These are phyloP conservation scores for Eurystomus glaucurus DNA, from an alignment of 2,797 vertebrate species.

Conservation along the genomic window DNA sequence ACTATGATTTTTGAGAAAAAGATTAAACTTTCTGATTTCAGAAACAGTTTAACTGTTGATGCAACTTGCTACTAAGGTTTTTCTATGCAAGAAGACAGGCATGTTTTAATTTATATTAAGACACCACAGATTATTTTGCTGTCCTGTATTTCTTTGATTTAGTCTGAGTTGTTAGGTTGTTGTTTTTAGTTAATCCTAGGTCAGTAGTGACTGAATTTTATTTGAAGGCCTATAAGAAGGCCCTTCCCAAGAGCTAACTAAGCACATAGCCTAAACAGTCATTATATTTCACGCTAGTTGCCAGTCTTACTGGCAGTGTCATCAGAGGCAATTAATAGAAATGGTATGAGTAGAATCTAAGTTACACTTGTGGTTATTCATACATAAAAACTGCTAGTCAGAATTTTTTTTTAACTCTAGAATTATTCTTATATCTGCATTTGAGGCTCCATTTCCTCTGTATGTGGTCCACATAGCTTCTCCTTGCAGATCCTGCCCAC, in stretches of 20 bases:
- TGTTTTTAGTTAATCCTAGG: neutral
- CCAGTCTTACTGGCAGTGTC: neutral
- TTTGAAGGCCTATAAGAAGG: neutral
- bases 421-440: neutral
- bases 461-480: neutral
- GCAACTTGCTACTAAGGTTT: neutral
- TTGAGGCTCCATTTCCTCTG: neutral
- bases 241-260: neutral
- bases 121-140: fast-evolving
- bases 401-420: neutral
- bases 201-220: neutral
- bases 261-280: neutral
- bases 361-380: neutral
- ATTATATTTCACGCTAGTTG: neutral
- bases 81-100: neutral
- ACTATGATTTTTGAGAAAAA: neutral
- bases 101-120: neutral
- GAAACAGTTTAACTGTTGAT: neutral
- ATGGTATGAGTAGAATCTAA: neutral
- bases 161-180: neutral
- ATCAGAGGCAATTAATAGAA: neutral
- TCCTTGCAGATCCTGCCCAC: neutral
- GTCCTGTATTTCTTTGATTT: neutral
- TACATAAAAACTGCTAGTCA: neutral
- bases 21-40: neutral